A percentile compares a stretch with the other conserved stretches of the same genome.
These are phyloP conservation scores for Scrobipalpa atriplicella DNA, from an alignment of 2,888 invertebrate genomes.

Conservation along the genomic window DNA sequence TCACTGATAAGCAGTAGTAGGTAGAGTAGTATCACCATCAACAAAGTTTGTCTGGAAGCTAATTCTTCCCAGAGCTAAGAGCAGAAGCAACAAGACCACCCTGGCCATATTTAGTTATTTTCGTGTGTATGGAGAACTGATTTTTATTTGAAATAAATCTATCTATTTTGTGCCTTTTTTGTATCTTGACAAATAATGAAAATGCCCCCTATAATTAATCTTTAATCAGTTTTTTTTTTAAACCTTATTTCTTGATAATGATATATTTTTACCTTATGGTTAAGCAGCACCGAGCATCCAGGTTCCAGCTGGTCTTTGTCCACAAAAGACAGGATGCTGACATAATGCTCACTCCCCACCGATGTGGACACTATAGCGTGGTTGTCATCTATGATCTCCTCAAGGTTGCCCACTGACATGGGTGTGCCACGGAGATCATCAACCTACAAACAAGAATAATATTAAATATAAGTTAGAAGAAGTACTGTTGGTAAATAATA, in stretches of 20 bases:
- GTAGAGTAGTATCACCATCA: too few relatives aligned
- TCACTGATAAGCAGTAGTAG: too few relatives aligned
- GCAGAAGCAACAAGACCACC: too few relatives aligned
- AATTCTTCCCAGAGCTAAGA: too few relatives aligned
- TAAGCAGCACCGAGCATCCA: conserved; percentile 98
- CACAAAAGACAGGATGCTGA: conserved; percentile 99
- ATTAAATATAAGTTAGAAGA: background rate
- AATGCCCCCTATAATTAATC: too few relatives aligned
- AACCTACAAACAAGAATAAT: conserved; percentile 76
- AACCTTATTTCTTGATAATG: conserved; percentile 19
- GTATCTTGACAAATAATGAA: too few relatives aligned
- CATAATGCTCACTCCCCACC: conserved; percentile 99
- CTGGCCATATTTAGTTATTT: too few relatives aligned
- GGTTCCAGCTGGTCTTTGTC: conserved; percentile 99
- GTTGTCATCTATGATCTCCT: conserved; percentile 99
- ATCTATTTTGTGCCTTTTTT: too few relatives aligned
- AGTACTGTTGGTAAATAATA: background rate
- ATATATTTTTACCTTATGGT: conserved; percentile 90
- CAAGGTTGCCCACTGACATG: conserved; percentile 99
- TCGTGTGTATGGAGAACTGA: too few relatives aligned
- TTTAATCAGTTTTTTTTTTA: background rate
- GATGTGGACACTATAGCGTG: conserved; percentile 99
- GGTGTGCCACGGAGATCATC: conserved; percentile 99
- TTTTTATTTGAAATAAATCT: too few relatives aligned
- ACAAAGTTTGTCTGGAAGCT: too few relatives aligned